These are phyloP conservation scores for Uromys caudimaculatus DNA, from an alignment of 2,797 vertebrate species.

Conservation along the genomic window DNA sequence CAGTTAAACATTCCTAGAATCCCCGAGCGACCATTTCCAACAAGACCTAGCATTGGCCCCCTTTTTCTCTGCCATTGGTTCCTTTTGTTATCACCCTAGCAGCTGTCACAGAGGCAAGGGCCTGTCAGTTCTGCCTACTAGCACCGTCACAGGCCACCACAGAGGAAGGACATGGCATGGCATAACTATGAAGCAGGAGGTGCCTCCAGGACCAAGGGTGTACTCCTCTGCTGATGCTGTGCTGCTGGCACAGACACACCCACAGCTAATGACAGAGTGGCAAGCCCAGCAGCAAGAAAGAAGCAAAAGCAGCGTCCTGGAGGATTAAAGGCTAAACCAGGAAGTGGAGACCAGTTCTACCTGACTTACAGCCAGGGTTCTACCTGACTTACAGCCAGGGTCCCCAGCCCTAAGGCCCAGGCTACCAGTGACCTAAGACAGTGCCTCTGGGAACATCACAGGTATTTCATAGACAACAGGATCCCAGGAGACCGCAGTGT, in stretches of 20 bases:
- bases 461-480: neutral
- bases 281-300: slow-evolving; percentile 73
- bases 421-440: neutral
- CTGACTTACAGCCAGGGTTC: slow-evolving; percentile 67
- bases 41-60: neutral
- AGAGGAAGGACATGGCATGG: neutral
- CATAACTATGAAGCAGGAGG: neutral
- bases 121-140: neutral
- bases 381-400: slow-evolving; percentile 68
- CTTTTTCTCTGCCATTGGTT: neutral
- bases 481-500: neutral
- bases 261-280: slow-evolving; percentile 74
- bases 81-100: neutral
- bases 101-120: neutral
- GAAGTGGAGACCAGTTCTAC: slow-evolving; percentile 77
- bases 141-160: neutral
- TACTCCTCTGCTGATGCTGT: neutral
- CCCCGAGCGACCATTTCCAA: neutral
- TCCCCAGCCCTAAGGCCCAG: slow-evolving; percentile 16
- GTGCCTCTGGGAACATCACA: neutral
- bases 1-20: neutral
- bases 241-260: slow-evolving; percentile 10
- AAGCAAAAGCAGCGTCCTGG: slow-evolving; percentile 65
- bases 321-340: slow-evolving; percentile 75
- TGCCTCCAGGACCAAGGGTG: neutral